phyloP scores from a whole-genome alignment of 1,140 invertebrate genomes.

The Araneus ventricosus region DNA sequence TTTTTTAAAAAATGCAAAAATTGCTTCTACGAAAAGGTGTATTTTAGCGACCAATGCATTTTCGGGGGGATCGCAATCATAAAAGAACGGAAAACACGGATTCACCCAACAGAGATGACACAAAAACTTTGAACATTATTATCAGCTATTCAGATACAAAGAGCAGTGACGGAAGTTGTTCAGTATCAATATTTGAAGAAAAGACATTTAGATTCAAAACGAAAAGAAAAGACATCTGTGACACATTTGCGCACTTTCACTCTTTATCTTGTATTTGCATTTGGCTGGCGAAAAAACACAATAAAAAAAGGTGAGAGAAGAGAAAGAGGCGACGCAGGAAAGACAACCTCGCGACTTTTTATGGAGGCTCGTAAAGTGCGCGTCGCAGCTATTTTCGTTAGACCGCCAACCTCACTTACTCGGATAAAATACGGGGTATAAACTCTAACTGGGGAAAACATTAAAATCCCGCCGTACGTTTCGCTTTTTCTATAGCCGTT shows the following conservation, averaged over 20 bases:
- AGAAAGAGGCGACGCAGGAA: not conserved
- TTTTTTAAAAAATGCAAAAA: no score
- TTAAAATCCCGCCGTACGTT: slow-evolving; percentile 53
- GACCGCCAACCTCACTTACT: slow-evolving; percentile 46
- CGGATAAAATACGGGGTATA: slow-evolving; percentile 60
- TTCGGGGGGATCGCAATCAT: no score
- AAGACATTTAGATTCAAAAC: not conserved
- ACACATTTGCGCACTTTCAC: not conserved
- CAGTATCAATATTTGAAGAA: not conserved
- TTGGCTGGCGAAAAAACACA: not conserved
- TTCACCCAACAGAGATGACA: no score
- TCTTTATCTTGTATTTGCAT: slow-evolving; percentile 16
- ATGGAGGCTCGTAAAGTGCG: slow-evolving; percentile 51
- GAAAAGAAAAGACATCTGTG: not conserved
- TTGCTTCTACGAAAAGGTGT: no score
- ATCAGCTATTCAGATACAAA: no score
- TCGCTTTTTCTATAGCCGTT: not conserved
- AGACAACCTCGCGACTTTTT: slow-evolving; percentile 52
- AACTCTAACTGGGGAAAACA: slow-evolving; percentile 66
- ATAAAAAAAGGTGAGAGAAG: not conserved
- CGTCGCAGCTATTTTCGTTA: slow-evolving; percentile 15
- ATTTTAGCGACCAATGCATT: no score
- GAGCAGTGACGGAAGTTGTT: not conserved
- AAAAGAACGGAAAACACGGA: no score
- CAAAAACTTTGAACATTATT: no score